Evolutionary conservation across 2,888 invertebrate genomes (phyloP), one percentile per base, ranked within the genome.

Genomic region (Syrista parreyssii): DNA sequence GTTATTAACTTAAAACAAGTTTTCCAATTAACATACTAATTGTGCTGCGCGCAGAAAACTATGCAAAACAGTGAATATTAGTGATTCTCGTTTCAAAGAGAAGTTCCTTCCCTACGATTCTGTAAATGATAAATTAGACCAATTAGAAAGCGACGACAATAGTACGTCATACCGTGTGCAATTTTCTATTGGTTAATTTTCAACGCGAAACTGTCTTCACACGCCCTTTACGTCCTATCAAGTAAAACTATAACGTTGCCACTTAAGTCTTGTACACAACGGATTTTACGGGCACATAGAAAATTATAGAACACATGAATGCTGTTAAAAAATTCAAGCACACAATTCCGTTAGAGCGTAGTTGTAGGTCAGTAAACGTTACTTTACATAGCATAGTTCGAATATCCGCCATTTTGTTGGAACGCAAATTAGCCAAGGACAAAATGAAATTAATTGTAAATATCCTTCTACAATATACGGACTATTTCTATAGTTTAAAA

Each of bases 31-130:
- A 55, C 2, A 55, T 23, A 23, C 15, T 55, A 55, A 55, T 55
- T 23, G 23, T 55, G 23, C 23, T 55, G 23, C 55, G 55, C 55
- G 55, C 9, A 55, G 23, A 55, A 55, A 55, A 55, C 55, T 55
- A 9, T 55, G 23, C 55, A 55, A 55, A 55, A 55, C 55, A 55
- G 6, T 40, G 40, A 40, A 23, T 55, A 55, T 55, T 55, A 55
- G 55, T 55, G 15, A 71, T 71, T 71, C 71, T 3, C 33, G 71
- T 71, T 71, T 71, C 33, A 71, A 71, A 71, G 31, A 31, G 71
- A 55, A 71, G 71, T 33, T 71, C 71, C 31, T 33, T 71, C 71
- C 71, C 71, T 71, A 71, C 23, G 55, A 55, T 32, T 71, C 33
- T 71, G 71, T 33, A 32, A 31, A 32, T 9, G 71, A 15, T 31